Conservation (phyloP, 2,113 vertebrate species). For the Ploceus nigricollis region DNA sequence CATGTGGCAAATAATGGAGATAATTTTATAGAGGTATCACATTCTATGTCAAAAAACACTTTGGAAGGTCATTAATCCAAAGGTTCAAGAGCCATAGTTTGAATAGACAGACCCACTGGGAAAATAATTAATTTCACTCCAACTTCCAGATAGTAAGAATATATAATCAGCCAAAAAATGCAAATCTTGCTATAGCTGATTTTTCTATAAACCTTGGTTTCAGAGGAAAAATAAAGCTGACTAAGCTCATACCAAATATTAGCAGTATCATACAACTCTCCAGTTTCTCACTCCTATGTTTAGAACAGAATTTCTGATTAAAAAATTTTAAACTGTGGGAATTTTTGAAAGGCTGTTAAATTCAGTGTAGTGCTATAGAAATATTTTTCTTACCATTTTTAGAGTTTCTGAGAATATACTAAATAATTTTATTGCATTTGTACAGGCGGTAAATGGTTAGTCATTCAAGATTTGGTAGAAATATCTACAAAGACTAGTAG, state of each 20-base stretch:
- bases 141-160: neutral
- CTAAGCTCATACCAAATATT: slow-evolving; percentile 26
- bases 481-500: neutral
- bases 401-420: neutral
- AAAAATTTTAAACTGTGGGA: neutral
- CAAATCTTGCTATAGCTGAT: neutral
- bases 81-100: neutral
- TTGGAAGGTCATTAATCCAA: neutral
- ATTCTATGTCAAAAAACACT: neutral
- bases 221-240: slow-evolving; percentile 24
- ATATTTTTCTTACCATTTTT: neutral
- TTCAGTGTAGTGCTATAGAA: neutral
- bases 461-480: neutral
- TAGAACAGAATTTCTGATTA: neutral
- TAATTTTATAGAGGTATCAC: neutral
- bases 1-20: neutral
- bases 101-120: neutral
- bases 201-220: slow-evolving; percentile 58
- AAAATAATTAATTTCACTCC: neutral
- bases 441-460: neutral
- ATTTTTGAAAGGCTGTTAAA: neutral
- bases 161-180: neutral
- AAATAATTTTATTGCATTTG: neutral
- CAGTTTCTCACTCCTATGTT: slow-evolving; percentile 38
- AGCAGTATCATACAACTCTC: slow-evolving; percentile 31